Conservation (phyloP, 2,797 vertebrate species). For the Fundulus diaphanus region DNA sequence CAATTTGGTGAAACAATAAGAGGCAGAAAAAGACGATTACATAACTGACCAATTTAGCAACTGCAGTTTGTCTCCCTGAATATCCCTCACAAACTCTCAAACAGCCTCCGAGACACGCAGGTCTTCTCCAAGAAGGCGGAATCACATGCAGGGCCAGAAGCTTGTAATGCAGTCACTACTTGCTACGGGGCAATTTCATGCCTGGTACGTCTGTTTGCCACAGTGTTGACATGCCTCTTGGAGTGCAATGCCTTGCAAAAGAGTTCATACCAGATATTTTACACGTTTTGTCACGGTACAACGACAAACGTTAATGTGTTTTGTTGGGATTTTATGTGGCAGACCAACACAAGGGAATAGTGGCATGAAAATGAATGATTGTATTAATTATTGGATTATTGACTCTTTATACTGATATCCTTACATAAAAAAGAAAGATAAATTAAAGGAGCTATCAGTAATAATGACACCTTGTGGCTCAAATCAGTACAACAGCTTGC, state of each 20-base stretch:
- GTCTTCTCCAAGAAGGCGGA: background rate
- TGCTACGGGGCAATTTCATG: background rate
- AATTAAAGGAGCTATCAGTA: background rate
- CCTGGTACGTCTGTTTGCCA: background rate
- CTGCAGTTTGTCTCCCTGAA: constrained; percentile 45
- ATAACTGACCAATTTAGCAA: constrained; percentile 58
- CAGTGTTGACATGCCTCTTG: background rate
- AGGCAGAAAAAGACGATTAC: constrained; percentile 44
- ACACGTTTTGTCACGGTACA: background rate
- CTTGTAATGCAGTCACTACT: background rate
- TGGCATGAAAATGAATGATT: background rate
- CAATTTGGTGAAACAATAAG: constrained; percentile 27
- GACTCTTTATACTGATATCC: background rate
- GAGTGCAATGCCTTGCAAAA: background rate
- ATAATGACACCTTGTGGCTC: too few species aligned
- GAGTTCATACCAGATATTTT: background rate
- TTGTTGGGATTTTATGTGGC: background rate
- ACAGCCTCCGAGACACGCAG: background rate
- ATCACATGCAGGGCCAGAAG: background rate
- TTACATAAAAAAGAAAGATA: background rate
- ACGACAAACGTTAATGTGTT: background rate
- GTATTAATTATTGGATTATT: background rate
- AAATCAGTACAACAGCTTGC: too few species aligned
- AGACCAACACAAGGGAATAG: background rate
- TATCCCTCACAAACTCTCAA: constrained; percentile 28